Conservation (phyloP, 2,888 invertebrate species). For the Podotricha telesiphe region DNA sequence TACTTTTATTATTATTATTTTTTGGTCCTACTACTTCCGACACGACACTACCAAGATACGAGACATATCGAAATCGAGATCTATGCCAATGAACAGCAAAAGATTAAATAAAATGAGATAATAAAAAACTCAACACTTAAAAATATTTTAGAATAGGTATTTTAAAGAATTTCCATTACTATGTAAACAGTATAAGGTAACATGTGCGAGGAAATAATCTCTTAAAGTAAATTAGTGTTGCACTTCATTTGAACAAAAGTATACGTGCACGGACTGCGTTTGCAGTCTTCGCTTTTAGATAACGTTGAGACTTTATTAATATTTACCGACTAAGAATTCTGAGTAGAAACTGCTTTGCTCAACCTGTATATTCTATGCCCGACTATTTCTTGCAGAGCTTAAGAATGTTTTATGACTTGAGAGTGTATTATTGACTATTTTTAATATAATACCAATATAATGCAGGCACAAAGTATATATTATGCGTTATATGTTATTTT, state of each 20-base stretch:
- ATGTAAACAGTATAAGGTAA: slow-evolving; percentile 60
- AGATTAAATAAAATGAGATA: not conserved
- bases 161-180: slow-evolving; percentile 62
- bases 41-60: no score
- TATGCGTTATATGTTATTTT: no score
- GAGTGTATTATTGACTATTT: no score
- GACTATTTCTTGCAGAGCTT: not conserved
- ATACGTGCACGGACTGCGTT: slow-evolving; percentile 60
- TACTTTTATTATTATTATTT: no score
- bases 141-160: no score
- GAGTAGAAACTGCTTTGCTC: slow-evolving; percentile 40
- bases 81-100: no score
- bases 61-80: no score
- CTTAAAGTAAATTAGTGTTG: slow-evolving; percentile 70
- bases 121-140: slow-evolving; percentile 49
- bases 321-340: slow-evolving; percentile 46
- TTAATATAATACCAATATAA: no score
- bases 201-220: slow-evolving; percentile 75
- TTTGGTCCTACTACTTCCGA: no score
- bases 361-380: slow-evolving; percentile 24
- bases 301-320: slow-evolving; percentile 47
- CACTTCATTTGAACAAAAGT: slow-evolving; percentile 67
- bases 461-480: no score
- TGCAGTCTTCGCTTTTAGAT: slow-evolving; percentile 45
- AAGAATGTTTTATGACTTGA: not conserved